A percentile compares a stretch with the other conserved stretches of the same genome.
phyloP scores from a whole-genome alignment of 2,888 invertebrate species.

The Pristionchus exspectatus region DNA sequence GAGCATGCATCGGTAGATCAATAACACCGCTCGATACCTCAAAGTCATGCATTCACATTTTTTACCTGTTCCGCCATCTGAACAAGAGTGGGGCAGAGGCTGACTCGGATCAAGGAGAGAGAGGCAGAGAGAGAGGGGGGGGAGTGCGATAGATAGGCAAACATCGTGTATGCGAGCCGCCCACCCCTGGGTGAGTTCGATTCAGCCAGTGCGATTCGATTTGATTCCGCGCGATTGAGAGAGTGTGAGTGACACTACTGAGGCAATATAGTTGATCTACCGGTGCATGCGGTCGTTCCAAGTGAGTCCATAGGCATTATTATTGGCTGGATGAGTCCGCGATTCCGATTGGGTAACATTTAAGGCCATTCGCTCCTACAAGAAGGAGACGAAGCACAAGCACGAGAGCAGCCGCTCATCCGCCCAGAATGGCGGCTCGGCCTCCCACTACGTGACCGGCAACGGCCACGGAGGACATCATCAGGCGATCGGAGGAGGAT shows the following conservation, averaged over 20 bases:
- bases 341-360: conserved; percentile 79
- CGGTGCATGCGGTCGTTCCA: conserved; percentile 24
- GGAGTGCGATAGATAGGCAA: conserved; percentile 43
- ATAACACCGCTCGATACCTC: neutral
- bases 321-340: conserved; percentile 82
- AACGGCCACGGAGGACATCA: conserved; percentile 57
- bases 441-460: conserved; percentile 7
- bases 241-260: neutral
- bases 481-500: conserved; percentile 33
- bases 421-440: conserved; percentile 46
- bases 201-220: neutral
- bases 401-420: conserved; percentile 70
- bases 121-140: neutral
- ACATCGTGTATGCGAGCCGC: conserved; percentile 15
- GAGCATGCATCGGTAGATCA: conserved; percentile 16
- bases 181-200: conserved; percentile 40
- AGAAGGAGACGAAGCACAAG: conserved; percentile 76
- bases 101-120: conserved; percentile 45
- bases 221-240: conserved; percentile 35
- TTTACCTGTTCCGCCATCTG: conserved; percentile 46
- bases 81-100: conserved; percentile 24
- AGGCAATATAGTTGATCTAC: neutral
- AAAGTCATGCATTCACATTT: neutral
- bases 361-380: conserved; percentile 86
- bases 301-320: neutral